Base-by-base conservation (phyloP, 2,113 vertebrate genomes). In the Boulengeromyrus knoepffleri region DNA sequence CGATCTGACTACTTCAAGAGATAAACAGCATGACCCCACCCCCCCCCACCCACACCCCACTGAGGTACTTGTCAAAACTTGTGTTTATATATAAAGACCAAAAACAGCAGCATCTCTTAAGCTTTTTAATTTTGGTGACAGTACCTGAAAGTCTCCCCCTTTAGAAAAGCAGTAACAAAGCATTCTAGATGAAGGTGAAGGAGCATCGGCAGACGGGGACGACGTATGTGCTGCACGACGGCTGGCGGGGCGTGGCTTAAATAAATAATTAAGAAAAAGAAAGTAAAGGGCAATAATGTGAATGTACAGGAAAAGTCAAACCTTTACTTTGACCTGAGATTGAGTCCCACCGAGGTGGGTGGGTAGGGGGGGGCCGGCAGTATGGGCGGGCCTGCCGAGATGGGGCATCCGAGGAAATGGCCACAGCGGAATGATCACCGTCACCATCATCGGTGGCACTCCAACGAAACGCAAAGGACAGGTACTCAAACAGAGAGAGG, bases 301-400 rank as follows among this genome's bases (percentile, higher is more conserved):
- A 89, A 85, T 53, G 83, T 90, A 42, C 42, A 77, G 53, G 52
- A 62, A 90, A 88, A 85, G 92, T 53, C 87, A 93, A 91, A 91
- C 91, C 93, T 92, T 90, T 92, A 94, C 95, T 96, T 96, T 96
- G 96, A 97, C 97, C 97, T 98, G 97, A 98, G 97, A 97, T 96
- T 96, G 94, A 94, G 92, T 92, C 92, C 95, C 94, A 92, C 94
- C 95, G 94, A 91, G 90, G 91, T 91, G 91, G 92, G 91, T 85
- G 91, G 17, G 42, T 91, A 83, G 56, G 86, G 56, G 77, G 56
- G 77, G 46, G 74, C 9, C 49, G 39, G 21, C 27, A 70, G 45
- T 83, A 31, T 70, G 31, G n/a, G 88, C 88, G 39, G 87, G 87
- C 58, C 24, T 36, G 77, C 17, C 58, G 74, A 88, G 91, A 91